Evolutionary conservation across 92 coral and sea anemone genomes (phyloP), one percentile per base, ranked within the genome.

Genomic region (Porites divaricata): DNA sequence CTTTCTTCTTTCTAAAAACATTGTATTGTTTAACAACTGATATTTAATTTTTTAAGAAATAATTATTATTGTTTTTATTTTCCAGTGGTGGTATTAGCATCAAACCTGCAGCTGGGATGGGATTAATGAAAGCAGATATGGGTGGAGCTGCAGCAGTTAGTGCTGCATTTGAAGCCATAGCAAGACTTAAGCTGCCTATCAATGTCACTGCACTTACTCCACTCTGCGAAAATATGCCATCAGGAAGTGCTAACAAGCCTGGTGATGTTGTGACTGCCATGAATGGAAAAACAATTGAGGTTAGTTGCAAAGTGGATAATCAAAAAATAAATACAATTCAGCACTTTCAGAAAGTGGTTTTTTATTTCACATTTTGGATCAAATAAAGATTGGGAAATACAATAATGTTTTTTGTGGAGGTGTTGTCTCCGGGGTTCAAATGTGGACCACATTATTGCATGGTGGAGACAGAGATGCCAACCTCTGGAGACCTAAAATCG

Each of bases 261-360:
- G 99, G 99, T 19, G 99, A 96, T 89, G 99, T 96, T 10, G 87
- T 96, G 19, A 96, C 90, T 59, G 96, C 99, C 26, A 95, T 90
- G 88, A 96, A 92, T 83, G 99, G 95, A 7, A 96, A 94, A 76
- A 90, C 99, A 15, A 96, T 96, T 14, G 99, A 96, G 99, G 99
- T 96, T 45, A 87, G 86, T 25, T 35, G 45, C 4, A 35, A 35
- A 4, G 7, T 35, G 45, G 45, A 35, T 35, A 35, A 35, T 35
- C 1, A 54, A 54, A 53, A 54, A 54, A 54, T 54, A 54, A 13
- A 54, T 11, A 54, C 12, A 15, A 54, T 54, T 11, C 17, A 11
- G 12, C 14, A 54, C 59, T 54, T 54, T 54, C 17, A 54, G 15
- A 54, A 54, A 11, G 17, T 54, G 45, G 7, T 35, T 35, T 35